Evolutionary conservation across 2,113 vertebrate genomes (phyloP), one percentile per base, ranked within the genome.

Genomic region (Psittacula cyanocephala): DNA sequence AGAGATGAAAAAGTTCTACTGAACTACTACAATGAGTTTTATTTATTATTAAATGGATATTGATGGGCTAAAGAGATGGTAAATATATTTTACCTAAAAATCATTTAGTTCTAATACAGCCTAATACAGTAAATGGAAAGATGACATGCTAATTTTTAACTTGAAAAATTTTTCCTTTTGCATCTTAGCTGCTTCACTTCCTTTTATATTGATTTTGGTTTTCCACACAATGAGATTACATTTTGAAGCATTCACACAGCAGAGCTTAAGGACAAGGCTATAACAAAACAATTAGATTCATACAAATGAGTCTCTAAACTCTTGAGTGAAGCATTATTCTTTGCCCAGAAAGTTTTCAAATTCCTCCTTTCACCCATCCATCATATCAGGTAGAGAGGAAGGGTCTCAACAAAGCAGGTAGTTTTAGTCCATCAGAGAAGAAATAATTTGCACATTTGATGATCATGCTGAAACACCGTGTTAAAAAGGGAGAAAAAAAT

Each of bases 141-240:
- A 88, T 18, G 22, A 76, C 57, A 87, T 62, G 43, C 47, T 96
- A 96, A 94, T 96, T 93, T 84, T 77, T 81, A 91, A 93, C 39
- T 64, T 92, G 92, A 95, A 95, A 94, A 93, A 95, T 91, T 86
- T 35, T 81, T 90, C 24, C 92, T 90, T 96, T 79, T 77, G 72
- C 28, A 24, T 81, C 49, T 79, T 84, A 90, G 72, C 80, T 92
- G 88, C 90, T 95, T 95, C 44, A 0, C 67, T 96, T 95, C 80
- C 63, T 93, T 93, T 94, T 84, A 33, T 87, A 97, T 96, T 89
- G 95, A 97, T 96, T 95, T 94, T 86, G 59, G 25, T 29, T 86
- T 96, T 94, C 47, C 28, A 96, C 72, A 92, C 72, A 86, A 92
- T 72, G 52, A 91, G 83, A 96, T 95, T 91, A 89, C 91, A 59